These are phyloP conservation scores for Nanorana parkeri DNA, from an alignment of 2,113 vertebrate species.

Conservation along the genomic window DNA sequence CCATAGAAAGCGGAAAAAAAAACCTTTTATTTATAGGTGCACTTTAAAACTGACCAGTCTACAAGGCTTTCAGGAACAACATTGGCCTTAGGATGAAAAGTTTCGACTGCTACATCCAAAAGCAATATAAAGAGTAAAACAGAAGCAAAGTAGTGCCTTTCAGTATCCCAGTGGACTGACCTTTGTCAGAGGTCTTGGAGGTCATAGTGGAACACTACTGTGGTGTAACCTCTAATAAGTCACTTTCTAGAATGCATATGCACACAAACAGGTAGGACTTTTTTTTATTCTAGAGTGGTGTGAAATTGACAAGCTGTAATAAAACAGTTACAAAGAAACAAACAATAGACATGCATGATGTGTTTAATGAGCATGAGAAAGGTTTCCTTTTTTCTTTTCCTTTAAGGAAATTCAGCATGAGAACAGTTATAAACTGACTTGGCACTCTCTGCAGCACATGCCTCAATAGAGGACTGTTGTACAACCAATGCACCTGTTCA, in stretches of 20 bases:
- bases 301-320: conserved; percentile 39
- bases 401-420: not conserved
- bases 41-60: too few species aligned
- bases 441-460: not conserved
- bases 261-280: conserved; percentile 23
- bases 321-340: conserved; percentile 22
- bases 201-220: conserved; percentile 7
- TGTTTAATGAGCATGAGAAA: not conserved
- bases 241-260: conserved; percentile 13
- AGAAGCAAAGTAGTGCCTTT: conserved; percentile 12
- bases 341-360: not conserved
- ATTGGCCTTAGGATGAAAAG: conserved; percentile 7
- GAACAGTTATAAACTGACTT: not conserved
- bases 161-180: not conserved
- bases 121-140: not conserved
- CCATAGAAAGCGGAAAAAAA: too few species aligned
- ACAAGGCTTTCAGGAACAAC: not conserved
- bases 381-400: not conserved
- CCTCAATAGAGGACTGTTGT: too few species aligned
- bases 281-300: conserved; percentile 27
- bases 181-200: conserved; percentile 9
- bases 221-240: conserved; percentile 21
- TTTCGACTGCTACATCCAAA: conserved; percentile 2
- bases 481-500: too few species aligned
- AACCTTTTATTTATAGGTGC: too few species aligned